Base-by-base conservation (phyloP, 2,797 vertebrate species). In the Merluccius polli region DNA sequence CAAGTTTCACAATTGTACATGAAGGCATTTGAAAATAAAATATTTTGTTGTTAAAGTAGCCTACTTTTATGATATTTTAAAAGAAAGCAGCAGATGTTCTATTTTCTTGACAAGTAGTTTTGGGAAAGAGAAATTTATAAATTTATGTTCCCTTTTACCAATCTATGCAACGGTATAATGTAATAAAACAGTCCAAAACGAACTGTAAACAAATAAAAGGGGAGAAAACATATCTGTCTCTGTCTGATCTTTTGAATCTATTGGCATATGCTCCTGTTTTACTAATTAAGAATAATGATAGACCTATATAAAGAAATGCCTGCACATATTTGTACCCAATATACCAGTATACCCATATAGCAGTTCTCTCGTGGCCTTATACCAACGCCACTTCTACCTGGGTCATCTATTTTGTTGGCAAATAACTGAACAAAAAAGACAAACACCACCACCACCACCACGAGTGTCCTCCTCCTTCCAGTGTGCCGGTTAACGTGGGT, bases 31-130 rank as follows among this genome's bases (percentile, higher is more conserved):
- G 44, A 83, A 82, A 75, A 4, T 71, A 70, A 79, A 38, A 27
- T 80, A 78, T 86, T 89, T 85, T 85, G 77, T 84, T 73, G 75
- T 75, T 74, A 67, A 83, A 74, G 81, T 88, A 79, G 81, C 83
- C 79, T 88, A 88, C 87, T 78, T 81, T 11, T 59, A 52, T 71
- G 24, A 73, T 79, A 79, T 85, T 84, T 72, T 81, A 76, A 78
- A 74, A 73, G 41, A 30, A 79, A 81, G 59, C 9, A 72, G 82
- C 59, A 74, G 68, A 76, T 73, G 7, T 31, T 77, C 21, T 36
- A 79, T 75, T 79, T 87, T 86, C 29, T 81, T 82, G 67, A 77
- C 73, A 33, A 29, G 76, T 68, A 1, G 67, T 78, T 82, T 81
- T 65, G 15, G 12, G 35, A 48, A 33, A 79, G n/a, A 78, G 24